phyloP scores from a whole-genome alignment of 2,113 vertebrate species.

The Colistium nudipinnis region DNA sequence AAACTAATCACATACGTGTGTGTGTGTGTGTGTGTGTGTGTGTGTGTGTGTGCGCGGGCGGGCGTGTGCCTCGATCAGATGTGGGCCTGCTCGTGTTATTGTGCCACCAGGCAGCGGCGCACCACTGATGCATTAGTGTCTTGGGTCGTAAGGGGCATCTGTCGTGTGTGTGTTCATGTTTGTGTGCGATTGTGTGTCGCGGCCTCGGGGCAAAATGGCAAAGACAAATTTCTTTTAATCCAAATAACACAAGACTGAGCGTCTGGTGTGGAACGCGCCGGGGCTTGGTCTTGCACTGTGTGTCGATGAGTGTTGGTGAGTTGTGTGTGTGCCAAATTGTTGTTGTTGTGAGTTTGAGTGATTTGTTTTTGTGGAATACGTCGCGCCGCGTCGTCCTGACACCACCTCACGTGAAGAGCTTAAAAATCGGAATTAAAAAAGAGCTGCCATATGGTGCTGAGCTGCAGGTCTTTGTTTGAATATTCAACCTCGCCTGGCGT shows the following conservation, averaged over 20 bases:
- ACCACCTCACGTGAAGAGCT: constrained; percentile 38
- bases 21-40: not conserved
- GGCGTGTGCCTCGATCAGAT: constrained; percentile 62
- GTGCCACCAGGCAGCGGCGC: constrained; percentile 65
- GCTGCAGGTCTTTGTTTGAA: constrained; percentile 46
- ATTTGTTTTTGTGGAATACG: constrained; percentile 12
- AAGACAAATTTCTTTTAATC: constrained; percentile 29
- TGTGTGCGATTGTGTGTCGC: constrained; percentile 51
- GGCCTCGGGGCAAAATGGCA: constrained; percentile 54
- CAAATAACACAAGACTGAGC: constrained; percentile 4
- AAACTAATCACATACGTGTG: constrained; percentile 56
- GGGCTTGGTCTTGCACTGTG: constrained; percentile 1
- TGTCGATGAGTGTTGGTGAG: no score
- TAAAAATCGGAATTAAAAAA: constrained; percentile 57
- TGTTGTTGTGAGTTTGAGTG: not conserved
- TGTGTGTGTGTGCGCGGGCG: constrained; percentile 10
- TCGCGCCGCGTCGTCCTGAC: constrained; percentile 4
- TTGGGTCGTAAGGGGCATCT: constrained; percentile 67
- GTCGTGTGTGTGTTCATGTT: constrained; percentile 43
- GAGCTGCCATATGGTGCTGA: constrained; percentile 65
- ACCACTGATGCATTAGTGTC: constrained; percentile 73
- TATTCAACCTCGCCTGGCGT: constrained; percentile 36
- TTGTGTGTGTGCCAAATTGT: no score
- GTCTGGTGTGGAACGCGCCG: constrained; percentile 1
- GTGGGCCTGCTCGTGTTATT: constrained; percentile 55